Evolutionary conservation across 1,140 invertebrate genomes (phyloP).

Genomic region (Drosophila serrata): DNA sequence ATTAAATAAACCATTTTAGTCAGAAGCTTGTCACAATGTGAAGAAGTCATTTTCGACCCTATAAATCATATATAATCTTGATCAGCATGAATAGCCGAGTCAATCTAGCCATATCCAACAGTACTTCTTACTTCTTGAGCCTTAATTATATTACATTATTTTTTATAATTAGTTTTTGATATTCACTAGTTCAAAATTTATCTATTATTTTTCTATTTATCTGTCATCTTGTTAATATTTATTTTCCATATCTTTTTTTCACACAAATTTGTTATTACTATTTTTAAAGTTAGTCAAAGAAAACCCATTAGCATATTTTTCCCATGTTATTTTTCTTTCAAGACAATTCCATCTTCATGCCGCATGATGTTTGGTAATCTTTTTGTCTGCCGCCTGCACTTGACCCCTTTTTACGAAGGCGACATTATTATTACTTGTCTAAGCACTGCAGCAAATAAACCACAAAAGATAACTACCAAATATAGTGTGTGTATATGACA

Average conservation of each 20-base stretch:
- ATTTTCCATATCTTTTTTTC: not conserved
- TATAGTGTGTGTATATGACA: not conserved
- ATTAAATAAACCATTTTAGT: no score
- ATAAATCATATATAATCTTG: no score
- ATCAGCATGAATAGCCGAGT: no score
- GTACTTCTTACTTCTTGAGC: no score
- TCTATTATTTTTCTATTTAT: no score
- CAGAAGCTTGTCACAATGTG: no score
- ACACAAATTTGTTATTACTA: not conserved
- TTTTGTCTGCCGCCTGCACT: conserved; percentile 55
- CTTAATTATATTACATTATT: no score
- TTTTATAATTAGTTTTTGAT: no score
- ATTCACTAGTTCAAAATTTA: no score
- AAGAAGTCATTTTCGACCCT: no score
- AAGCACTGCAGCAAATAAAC: conserved; percentile 34
- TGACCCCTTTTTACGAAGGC: conserved; percentile 62
- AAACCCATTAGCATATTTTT: not conserved
- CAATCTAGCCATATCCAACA: no score
- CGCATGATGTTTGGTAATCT: conserved; percentile 48
- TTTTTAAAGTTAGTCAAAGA: not conserved
- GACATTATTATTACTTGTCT: conserved; percentile 25
- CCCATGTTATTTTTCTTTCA: not conserved
- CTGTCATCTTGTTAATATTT: not conserved
- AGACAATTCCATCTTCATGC: conserved; percentile 16
- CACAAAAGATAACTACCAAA: conserved; percentile 17